Percentiles rank a stretch among this genome's conserved stretches.
phyloP scores from a whole-genome alignment of 2,113 vertebrate genomes.

The Phaethon lepturus region DNA sequence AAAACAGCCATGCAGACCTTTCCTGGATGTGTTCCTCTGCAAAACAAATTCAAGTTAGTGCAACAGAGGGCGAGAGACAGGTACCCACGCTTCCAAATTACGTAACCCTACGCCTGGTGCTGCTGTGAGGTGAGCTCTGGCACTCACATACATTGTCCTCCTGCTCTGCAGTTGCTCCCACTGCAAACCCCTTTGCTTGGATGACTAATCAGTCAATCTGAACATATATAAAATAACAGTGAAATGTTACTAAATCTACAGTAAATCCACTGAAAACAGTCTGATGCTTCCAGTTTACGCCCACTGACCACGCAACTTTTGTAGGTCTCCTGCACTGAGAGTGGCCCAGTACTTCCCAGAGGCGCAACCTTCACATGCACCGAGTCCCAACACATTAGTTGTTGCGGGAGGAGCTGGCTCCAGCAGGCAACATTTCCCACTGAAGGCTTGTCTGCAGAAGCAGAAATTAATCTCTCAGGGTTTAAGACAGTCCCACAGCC shows the following conservation, averaged over 20 bases:
- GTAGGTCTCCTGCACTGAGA: neutral
- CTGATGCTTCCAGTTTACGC: neutral
- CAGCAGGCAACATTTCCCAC: neutral
- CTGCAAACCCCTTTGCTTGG: neutral
- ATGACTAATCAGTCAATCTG: neutral
- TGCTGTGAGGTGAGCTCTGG: neutral
- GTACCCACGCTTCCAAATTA: neutral
- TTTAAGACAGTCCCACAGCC: neutral
- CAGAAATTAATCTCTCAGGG: neutral
- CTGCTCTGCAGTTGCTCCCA: neutral
- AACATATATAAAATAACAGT: neutral
- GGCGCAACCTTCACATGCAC: neutral
- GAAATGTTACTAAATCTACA: neutral
- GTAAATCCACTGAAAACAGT: neutral
- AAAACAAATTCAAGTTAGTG: neutral
- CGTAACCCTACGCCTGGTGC: neutral
- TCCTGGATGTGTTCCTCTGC: neutral
- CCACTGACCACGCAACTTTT: neutral
- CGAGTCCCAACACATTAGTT: rapidly evolving
- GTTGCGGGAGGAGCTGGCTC: neutral
- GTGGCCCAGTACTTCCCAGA: neutral
- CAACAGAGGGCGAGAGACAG: neutral
- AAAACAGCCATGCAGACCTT: neutral
- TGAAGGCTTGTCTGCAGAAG: neutral
- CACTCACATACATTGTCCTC: neutral